Evolutionary conservation across 2,797 vertebrate genomes (phyloP).

Genomic region (Novumbra hubbsi): DNA sequence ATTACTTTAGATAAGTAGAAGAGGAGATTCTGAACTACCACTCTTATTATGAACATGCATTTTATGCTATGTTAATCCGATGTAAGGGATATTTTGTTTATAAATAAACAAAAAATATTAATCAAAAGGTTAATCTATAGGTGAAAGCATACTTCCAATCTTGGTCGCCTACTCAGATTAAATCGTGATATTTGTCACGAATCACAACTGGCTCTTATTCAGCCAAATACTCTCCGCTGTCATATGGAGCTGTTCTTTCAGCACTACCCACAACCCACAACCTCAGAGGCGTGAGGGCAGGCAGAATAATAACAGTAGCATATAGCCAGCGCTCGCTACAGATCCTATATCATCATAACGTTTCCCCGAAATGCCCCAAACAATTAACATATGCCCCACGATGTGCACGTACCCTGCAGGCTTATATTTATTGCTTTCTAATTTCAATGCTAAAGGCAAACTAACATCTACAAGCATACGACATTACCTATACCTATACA

Average conservation of each 20-base stretch:
- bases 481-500: neutral
- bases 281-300: slow-evolving; percentile 27
- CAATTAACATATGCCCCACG: slow-evolving; percentile 24
- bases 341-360: neutral
- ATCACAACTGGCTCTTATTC: neutral
- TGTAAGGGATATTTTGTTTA: neutral
- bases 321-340: neutral
- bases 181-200: neutral
- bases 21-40: neutral
- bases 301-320: neutral
- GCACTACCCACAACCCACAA: slow-evolving; percentile 53
- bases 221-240: slow-evolving; percentile 4
- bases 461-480: slow-evolving; percentile 23
- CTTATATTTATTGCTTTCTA: slow-evolving; percentile 37
- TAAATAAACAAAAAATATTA: neutral
- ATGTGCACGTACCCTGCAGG: slow-evolving; percentile 29
- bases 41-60: neutral
- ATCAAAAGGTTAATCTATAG: neutral
- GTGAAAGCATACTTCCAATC: neutral
- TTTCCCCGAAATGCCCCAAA: slow-evolving; percentile 13
- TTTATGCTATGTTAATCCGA: neutral
- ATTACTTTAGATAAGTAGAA: neutral
- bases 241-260: slow-evolving; percentile 60
- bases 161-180: neutral
- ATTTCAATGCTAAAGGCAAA: slow-evolving; percentile 28